Base-by-base conservation (phyloP, 1,140 invertebrate genomes). In the Heliconius melpomene region DNA sequence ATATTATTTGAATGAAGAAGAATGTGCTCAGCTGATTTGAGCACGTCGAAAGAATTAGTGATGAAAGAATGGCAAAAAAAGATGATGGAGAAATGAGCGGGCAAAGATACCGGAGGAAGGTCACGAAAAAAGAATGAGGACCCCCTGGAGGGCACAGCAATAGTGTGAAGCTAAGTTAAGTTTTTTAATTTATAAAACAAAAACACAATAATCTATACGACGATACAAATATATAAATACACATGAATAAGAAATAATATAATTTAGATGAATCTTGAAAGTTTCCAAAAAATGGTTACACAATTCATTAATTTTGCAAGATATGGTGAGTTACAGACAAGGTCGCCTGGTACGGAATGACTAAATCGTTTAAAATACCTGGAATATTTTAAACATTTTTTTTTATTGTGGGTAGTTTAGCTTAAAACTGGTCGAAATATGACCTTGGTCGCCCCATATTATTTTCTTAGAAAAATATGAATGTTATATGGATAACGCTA, bases 321-420 rank as follows among this genome's bases (percentile, higher is more conserved):
- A 74, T 71, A 79, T 75, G 50, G 57, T 36, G 60, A 54, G 26
- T 40, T 29, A 20, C 54, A 74, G 77, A 36, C 78, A 72, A 79
- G 78, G 78, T 38, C 74, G 74, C 52, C 78, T 70, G 78, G 73
- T 60, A 32, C 20, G 54, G 26, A 78, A 74, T 74, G 73, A 70
- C 23, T 52, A 79, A 79, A 79, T 72, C 72, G 78, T 57, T 75
- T 74, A 60, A 60, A 60, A 60, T 60, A 60, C n/a, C 54, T n/a
- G 57, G 54, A 54, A 74, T 26, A 70, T 79, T 66, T 74, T 16
- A 23, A 70, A 77, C 32, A 36, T 8, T 23, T 57, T 60, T 23
- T 60, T 23, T 60, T 52, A 52, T 52, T 36, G 18, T 52, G 50
- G 50, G 26, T 26, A 1, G 23, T 66, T 66, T 13, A 66, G 60